Evolutionary conservation across 2,113 vertebrate species (phyloP).

Genomic region (Neodon shergylaensis): DNA sequence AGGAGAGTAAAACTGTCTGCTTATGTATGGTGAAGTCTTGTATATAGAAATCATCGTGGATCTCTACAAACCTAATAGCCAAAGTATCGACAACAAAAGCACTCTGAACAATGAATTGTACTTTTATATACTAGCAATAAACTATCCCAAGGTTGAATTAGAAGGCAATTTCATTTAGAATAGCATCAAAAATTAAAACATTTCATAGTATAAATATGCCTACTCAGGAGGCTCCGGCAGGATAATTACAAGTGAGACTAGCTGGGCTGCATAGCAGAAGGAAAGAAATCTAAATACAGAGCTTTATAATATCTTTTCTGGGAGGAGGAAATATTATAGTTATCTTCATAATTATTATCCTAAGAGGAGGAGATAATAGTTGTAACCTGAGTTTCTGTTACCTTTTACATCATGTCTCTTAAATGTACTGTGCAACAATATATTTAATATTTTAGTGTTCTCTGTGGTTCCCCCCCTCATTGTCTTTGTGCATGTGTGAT

Average conservation of each 20-base stretch:
- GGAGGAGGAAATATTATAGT: too few relatives aligned
- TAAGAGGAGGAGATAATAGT: neutral
- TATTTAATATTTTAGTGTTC: neutral
- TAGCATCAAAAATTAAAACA: neutral
- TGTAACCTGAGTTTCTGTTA: neutral
- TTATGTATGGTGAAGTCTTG: too few relatives aligned
- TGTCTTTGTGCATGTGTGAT: neutral
- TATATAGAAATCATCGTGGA: neutral
- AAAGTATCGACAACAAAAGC: neutral
- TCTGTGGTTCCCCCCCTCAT: neutral
- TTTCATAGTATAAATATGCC: neutral
- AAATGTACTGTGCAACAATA: neutral
- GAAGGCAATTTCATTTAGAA: constrained; percentile 5
- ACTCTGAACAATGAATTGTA: neutral
- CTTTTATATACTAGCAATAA: neutral
- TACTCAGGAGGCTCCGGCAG: neutral
- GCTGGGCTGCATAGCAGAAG: neutral
- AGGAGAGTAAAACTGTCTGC: neutral
- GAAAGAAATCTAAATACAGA: neutral
- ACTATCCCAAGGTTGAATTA: neutral
- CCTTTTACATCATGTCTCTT: neutral
- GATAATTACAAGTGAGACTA: neutral
- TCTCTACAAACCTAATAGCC: neutral
- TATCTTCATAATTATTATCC: neutral
- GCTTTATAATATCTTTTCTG: neutral